Evolutionary conservation across 2,888 invertebrate genomes (phyloP).

Genomic region (Coecobrya sp.): DNA sequence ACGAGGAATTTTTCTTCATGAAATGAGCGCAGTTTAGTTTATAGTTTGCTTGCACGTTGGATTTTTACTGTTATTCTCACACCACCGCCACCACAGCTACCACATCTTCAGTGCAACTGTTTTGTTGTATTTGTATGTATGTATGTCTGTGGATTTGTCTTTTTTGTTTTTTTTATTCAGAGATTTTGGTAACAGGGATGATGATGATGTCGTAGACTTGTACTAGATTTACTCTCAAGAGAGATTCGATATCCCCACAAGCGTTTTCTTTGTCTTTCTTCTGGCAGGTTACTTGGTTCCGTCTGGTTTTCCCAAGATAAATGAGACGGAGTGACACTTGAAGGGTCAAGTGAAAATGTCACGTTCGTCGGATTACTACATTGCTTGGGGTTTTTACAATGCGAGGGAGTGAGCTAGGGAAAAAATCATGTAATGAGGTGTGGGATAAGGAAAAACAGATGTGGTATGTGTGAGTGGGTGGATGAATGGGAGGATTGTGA

Average conservation of each 20-base stretch:
- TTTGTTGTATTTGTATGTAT: too few species aligned
- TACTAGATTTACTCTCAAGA: constrained; percentile 17
- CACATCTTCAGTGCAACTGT: background rate
- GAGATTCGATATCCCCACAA: constrained; percentile 50
- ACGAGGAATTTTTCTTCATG: constrained; percentile 42
- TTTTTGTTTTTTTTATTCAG: background rate
- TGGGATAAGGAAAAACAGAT: constrained; percentile 49
- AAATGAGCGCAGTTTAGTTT: constrained; percentile 29
- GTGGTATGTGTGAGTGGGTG: constrained; percentile 26
- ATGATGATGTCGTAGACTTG: background rate
- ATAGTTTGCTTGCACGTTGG: background rate
- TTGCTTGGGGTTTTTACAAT: background rate
- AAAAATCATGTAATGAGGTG: constrained; percentile 25
- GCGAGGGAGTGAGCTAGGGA: background rate
- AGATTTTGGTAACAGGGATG: background rate
- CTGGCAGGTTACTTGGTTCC: constrained; percentile 18
- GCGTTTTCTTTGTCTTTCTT: constrained; percentile 49
- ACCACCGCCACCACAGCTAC: background rate
- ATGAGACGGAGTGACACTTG: constrained; percentile 70
- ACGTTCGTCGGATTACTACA: constrained; percentile 67
- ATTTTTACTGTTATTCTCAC: constrained; percentile 44
- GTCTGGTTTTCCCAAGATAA: constrained; percentile 66
- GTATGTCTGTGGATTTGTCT: constrained; percentile 31
- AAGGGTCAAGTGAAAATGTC: constrained; percentile 79
- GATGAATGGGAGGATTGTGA: background rate